phyloP scores from a whole-genome alignment of 2,888 invertebrate species.

The Lasioglossum marginatum region DNA sequence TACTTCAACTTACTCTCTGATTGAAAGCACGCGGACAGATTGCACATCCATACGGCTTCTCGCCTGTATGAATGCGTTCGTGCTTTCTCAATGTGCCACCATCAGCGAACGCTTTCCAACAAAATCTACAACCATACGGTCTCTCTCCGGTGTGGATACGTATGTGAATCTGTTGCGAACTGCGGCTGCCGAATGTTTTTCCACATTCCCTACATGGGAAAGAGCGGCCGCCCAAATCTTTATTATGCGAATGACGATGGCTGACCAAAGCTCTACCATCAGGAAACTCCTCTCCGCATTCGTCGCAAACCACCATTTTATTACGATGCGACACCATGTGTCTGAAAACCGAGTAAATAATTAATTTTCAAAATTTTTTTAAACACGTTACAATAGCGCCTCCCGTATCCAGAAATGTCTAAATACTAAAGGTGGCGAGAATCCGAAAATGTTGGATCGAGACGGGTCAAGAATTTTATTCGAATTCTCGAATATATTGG shows the following conservation, averaged over 20 bases:
- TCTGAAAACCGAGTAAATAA: slow-evolving; percentile 77
- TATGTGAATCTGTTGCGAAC: slow-evolving; percentile 94
- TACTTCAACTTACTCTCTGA: slow-evolving; percentile 86
- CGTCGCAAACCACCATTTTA: slow-evolving; percentile 89
- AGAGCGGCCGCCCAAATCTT: slow-evolving; percentile 86
- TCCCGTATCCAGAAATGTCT: neutral
- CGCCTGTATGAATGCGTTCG: slow-evolving; percentile 94
- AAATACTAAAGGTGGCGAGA: neutral
- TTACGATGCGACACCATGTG: slow-evolving; percentile 91
- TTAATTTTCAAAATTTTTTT: neutral
- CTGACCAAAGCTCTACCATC: slow-evolving; percentile 89
- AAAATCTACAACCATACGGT: slow-evolving; percentile 93
- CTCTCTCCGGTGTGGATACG: slow-evolving; percentile 94
- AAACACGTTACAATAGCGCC: neutral
- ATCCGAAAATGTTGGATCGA: neutral
- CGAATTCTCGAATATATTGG: neutral
- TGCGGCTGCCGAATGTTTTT: slow-evolving; percentile 94
- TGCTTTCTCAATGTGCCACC: slow-evolving; percentile 94
- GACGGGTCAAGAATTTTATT: neutral
- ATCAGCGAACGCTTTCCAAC: slow-evolving; percentile 96
- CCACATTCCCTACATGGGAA: slow-evolving; percentile 94
- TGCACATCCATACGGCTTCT: slow-evolving; percentile 94
- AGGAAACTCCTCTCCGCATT: slow-evolving; percentile 90
- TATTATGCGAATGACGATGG: slow-evolving; percentile 88
- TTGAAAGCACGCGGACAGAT: slow-evolving; percentile 95